Conservation (phyloP, 2,113 vertebrate genomes). For the Anthoscopus minutus region DNA sequence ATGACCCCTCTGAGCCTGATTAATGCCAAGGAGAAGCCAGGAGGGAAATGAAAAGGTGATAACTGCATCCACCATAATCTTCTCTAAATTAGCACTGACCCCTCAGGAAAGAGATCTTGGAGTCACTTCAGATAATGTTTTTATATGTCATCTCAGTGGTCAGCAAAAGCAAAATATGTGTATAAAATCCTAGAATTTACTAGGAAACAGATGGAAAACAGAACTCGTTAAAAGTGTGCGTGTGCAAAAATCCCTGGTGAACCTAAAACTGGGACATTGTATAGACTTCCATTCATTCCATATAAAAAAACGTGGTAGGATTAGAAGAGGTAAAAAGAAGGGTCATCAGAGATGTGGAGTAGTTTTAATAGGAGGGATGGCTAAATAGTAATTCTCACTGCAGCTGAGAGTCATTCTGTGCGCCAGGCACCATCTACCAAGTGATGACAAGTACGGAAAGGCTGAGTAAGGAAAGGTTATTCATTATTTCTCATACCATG, state of each 20-base stretch:
- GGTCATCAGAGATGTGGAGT: not conserved
- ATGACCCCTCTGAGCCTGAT: not conserved
- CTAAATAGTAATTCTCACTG: not conserved
- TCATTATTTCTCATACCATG: not conserved
- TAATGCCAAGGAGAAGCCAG: not conserved
- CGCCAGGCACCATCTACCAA: not conserved
- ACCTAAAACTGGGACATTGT: not conserved
- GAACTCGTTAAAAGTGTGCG: not conserved
- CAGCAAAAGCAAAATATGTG: not conserved
- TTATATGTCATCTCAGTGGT: not conserved
- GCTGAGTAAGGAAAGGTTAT: not conserved
- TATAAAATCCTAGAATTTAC: not conserved
- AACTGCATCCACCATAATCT: not conserved
- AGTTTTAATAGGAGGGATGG: not conserved
- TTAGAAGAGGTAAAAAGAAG: not conserved
- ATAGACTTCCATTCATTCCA: not conserved
- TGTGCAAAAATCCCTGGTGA: not conserved
- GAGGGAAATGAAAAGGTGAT: conserved; percentile 14
- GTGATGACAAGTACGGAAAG: not conserved
- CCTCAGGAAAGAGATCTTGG: not conserved
- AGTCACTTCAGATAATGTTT: not conserved
- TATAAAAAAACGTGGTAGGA: not conserved
- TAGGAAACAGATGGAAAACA: not conserved
- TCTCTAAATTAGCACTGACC: not conserved
- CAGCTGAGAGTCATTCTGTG: not conserved